These are phyloP conservation scores for Rousettus leschenaultii DNA, from an alignment of 2,113 vertebrate species.

Conservation along the genomic window DNA sequence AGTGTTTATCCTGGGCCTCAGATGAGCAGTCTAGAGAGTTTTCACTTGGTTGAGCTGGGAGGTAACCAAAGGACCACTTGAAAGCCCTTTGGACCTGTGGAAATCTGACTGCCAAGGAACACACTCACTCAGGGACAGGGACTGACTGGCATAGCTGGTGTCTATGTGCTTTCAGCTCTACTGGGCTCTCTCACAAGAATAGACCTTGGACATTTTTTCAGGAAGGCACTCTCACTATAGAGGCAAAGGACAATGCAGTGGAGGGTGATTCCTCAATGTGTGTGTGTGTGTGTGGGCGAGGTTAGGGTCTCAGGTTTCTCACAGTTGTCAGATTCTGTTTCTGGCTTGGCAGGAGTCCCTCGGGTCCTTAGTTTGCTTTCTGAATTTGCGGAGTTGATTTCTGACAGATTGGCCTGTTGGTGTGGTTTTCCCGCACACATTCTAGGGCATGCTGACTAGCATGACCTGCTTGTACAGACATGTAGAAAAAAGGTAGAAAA, in stretches of 20 bases:
- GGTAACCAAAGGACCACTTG: background rate
- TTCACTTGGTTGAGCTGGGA: background rate
- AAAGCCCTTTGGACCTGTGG: fast-evolving
- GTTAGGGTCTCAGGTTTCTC: too few relatives aligned
- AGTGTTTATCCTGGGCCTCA: fast-evolving
- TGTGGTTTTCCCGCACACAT: fast-evolving
- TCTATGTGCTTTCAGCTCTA: background rate
- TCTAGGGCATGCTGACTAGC: fast-evolving
- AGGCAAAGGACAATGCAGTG: background rate
- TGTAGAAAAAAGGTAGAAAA: background rate
- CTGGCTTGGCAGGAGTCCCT: background rate
- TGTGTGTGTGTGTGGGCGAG: fast-evolving
- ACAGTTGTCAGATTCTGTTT: fast-evolving
- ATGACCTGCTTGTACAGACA: background rate
- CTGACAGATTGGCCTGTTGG: fast-evolving
- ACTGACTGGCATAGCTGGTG: fast-evolving
- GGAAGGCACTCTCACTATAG: background rate
- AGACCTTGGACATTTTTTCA: background rate
- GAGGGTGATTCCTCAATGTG: too few relatives aligned
- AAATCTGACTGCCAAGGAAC: fast-evolving
- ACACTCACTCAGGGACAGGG: fast-evolving
- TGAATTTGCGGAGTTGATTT: too few relatives aligned
- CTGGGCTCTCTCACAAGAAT: background rate
- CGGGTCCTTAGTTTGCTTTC: background rate
- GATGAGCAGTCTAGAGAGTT: fast-evolving